Evolutionary conservation across 2,113 vertebrate genomes (phyloP).

Genomic region (Pitta sordida): DNA sequence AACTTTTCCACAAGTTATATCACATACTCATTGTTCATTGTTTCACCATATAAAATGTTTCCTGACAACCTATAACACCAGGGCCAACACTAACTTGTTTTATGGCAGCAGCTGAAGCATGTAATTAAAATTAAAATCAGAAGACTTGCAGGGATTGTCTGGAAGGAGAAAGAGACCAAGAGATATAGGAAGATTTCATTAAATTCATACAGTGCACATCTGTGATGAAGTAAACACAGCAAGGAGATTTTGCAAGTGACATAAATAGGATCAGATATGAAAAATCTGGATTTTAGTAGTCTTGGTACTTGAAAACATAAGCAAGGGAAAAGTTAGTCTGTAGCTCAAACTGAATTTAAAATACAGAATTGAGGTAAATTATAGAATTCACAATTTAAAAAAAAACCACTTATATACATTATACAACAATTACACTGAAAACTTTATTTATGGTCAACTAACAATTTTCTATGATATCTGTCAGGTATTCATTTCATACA

Average conservation of each 20-base stretch:
- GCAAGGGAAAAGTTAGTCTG: not conserved
- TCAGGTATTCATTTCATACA: not conserved
- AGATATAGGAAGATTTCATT: constrained; percentile 2
- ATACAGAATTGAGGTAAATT: not conserved
- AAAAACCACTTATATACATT: not conserved
- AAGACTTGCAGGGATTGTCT: not conserved
- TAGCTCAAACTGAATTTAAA: not conserved
- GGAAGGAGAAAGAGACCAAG: constrained; percentile 11
- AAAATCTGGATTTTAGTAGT: not conserved
- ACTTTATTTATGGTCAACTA: not conserved
- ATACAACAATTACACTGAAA: not conserved
- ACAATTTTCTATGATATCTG: not conserved
- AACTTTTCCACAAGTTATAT: not conserved
- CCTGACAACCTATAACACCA: not conserved
- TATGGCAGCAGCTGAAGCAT: not conserved
- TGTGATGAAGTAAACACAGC: constrained; percentile 19
- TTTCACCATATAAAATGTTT: constrained; percentile 12
- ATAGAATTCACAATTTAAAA: not conserved
- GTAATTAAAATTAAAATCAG: constrained; percentile 43
- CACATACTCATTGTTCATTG: not conserved
- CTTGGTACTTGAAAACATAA: not conserved
- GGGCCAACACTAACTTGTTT: constrained; percentile 25
- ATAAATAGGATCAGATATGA: not conserved
- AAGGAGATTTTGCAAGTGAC: not conserved
- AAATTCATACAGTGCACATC: not conserved